Conservation (phyloP, 1,140 invertebrate species). For the Drosophila paulistorum region DNA sequence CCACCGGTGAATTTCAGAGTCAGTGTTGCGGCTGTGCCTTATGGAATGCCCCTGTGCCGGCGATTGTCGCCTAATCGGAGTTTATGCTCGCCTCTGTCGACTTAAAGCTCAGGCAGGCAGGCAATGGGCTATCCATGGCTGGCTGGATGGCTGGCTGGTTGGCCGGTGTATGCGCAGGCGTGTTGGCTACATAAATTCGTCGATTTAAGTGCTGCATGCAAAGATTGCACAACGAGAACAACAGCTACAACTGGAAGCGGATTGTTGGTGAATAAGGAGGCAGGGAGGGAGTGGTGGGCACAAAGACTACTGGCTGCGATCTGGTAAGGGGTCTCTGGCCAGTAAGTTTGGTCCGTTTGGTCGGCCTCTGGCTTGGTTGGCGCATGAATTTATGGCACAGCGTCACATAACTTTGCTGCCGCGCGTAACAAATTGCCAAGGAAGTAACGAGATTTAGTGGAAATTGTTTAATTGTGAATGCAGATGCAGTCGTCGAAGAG, state of each 20-base stretch:
- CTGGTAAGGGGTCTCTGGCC: slow-evolving; percentile 17
- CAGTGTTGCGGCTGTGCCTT: slow-evolving; percentile 28
- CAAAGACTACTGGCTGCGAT: not conserved
- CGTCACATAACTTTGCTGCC: slow-evolving; percentile 83
- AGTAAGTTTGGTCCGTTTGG: slow-evolving; percentile 15
- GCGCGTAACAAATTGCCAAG: slow-evolving; percentile 83
- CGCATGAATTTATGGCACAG: slow-evolving; percentile 80
- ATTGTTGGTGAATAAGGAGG: not conserved
- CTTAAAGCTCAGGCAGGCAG: slow-evolving; percentile 36
- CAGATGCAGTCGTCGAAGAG: slow-evolving; percentile 62
- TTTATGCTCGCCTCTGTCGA: slow-evolving; percentile 78
- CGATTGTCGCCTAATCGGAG: slow-evolving; percentile 78
- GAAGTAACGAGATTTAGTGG: slow-evolving; percentile 83
- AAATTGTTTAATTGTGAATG: slow-evolving; percentile 83
- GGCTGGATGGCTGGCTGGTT: not conserved
- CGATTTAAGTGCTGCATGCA: slow-evolving; percentile 77
- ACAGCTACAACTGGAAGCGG: slow-evolving; percentile 30
- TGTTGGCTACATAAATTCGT: slow-evolving; percentile 74
- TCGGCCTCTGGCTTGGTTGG: slow-evolving; percentile 62
- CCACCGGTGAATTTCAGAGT: slow-evolving; percentile 20
- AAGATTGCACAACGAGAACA: slow-evolving; percentile 59
- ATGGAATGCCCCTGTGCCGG: slow-evolving; percentile 40
- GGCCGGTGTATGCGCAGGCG: slow-evolving; percentile 60
- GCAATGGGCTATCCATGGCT: no score
- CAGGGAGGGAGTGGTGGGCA: not conserved